phyloP scores from a whole-genome alignment of 1,140 invertebrate species.

The Brachionus rubens region DNA sequence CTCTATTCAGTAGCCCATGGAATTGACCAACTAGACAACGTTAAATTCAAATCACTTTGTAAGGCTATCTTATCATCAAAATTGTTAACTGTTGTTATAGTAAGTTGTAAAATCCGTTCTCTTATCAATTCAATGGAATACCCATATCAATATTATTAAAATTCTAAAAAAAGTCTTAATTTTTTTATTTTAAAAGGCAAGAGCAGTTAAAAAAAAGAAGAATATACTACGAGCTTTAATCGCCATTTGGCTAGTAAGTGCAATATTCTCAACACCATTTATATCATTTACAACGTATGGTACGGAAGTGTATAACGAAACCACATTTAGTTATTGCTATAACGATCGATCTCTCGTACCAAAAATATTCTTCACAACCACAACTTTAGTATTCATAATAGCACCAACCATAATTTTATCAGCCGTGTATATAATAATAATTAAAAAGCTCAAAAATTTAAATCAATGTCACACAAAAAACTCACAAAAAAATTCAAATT shows the following conservation, averaged over 20 bases:
- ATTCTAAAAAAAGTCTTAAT: not conserved
- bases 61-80: no score
- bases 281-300: not conserved
- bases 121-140: no score
- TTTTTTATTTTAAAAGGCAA: not conserved
- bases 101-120: no score
- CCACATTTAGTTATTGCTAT: not conserved
- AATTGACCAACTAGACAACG: no score
- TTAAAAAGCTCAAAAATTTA: conserved; percentile 4
- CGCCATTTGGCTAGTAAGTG: not conserved
- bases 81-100: no score
- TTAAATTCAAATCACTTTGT: no score
- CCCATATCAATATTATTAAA: not conserved
- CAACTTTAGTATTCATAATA: not conserved
- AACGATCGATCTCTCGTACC: not conserved
- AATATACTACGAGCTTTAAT: not conserved
- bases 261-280: not conserved
- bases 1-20: no score
- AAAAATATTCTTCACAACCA: not conserved
- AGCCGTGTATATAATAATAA: conserved; percentile 15
- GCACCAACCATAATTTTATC: not conserved
- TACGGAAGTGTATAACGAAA: not conserved
- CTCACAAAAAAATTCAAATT: not conserved
- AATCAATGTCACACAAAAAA: not conserved
- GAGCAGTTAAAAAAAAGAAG: not conserved